Base-by-base conservation (phyloP, 1,140 invertebrate species). In the Lepidotrigona ventralis region DNA sequence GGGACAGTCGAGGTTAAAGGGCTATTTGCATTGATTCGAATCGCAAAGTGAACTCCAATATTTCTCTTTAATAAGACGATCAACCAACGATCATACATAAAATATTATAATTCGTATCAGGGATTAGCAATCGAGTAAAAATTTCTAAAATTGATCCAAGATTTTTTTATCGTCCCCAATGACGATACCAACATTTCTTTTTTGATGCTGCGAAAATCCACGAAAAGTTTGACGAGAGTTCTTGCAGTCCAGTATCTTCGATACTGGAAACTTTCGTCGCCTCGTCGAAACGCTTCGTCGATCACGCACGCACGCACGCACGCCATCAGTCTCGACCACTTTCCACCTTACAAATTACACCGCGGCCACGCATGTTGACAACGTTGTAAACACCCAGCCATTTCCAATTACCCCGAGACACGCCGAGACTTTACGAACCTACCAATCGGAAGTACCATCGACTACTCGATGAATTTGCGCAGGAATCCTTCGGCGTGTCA, bases 401-500 rank as follows among this genome's bases (percentile, higher is more conserved):
- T 33, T 75, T 46, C 4, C 71, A 58, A 75, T 75, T 68, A 81
- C 33, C n/a, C 46, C 26, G 39, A 11, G 51, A 54, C 33, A 54
- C 33, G 21, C 17, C 17, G 19, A n/a, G 26, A 23, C 51, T 19
- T 17, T 33, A n/a, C 53, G 17, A 46, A 58, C 66, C 71, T 19
- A 19, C 12, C 58, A 56, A 85, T 85, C 80, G 72, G 56, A 72
- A 71, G 23, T 53, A 56, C 39, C 85, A 83, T 86, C 85, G 83
- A 87, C 81, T 87, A 83, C 83, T 71, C 80, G 26, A 82, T 53
- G 64, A 63, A 68, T 75, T 76, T 76, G 33, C 68, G 26, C 23
- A 80, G 75, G 71, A 64, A 66, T 75, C 11, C 39, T 14, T 9
- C 33, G 75, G 26, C 46, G 60, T 76, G 69, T 84, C 79, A 78